Conservation (phyloP, 1,140 invertebrate species). For the Amphibalanus amphitrite region DNA sequence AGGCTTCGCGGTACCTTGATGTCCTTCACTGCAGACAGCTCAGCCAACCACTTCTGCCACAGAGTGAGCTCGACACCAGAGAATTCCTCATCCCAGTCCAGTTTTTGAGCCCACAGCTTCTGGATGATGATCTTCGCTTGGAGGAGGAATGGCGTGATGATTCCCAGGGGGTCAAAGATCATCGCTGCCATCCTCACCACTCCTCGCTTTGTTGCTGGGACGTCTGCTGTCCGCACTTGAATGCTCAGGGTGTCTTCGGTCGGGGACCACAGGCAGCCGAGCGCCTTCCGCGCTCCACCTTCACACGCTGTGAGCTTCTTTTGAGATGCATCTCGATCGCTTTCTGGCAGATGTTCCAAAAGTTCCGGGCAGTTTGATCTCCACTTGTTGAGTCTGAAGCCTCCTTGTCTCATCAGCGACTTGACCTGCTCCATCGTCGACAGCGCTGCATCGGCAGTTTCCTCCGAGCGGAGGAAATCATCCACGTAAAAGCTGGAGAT, state of each 20-base stretch:
- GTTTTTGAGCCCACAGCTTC: slow-evolving; percentile 6
- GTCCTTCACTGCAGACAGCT: background rate
- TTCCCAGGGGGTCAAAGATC: slow-evolving; percentile 21
- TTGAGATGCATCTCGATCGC: background rate
- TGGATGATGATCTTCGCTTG: slow-evolving; percentile 14
- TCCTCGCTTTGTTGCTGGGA: slow-evolving; percentile 13
- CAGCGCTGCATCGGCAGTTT: slow-evolving; percentile 6
- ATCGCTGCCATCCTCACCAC: slow-evolving; percentile 11
- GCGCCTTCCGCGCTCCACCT: background rate
- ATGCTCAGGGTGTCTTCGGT: slow-evolving; percentile 14
- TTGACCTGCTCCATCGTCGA: slow-evolving; percentile 4
- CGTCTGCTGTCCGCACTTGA: background rate
- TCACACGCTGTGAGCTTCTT: too few relatives aligned
- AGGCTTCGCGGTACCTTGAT: slow-evolving; percentile 10
- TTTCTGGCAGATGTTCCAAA: background rate
- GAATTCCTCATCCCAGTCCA: slow-evolving; percentile 17
- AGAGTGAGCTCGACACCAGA: background rate
- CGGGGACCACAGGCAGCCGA: slow-evolving; percentile 14
- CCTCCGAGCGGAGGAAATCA: slow-evolving; percentile 11
- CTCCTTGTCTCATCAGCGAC: slow-evolving; percentile 8
- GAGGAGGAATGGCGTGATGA: slow-evolving; percentile 15
- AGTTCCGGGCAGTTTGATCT: slow-evolving; percentile 6
- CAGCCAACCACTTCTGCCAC: slow-evolving; percentile 16
- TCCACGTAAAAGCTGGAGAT: slow-evolving; percentile 16
- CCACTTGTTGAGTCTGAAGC: slow-evolving; percentile 15